Evolutionary conservation across 2,113 vertebrate genomes (phyloP).

Genomic region (Pluvianellus socialis): DNA sequence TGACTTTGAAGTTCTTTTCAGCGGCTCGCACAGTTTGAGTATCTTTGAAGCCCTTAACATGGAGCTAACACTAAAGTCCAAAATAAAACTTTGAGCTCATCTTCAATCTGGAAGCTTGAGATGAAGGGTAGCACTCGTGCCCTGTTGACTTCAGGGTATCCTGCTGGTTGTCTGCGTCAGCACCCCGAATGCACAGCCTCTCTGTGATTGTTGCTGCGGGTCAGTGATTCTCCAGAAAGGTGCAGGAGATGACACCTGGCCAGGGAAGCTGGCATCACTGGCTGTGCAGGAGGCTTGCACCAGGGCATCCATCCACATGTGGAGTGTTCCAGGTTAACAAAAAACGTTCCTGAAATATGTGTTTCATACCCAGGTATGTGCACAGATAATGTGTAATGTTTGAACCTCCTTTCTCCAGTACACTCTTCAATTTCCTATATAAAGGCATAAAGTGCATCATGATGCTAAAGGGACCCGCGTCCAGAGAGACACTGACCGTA

Average conservation of each 20-base stretch:
- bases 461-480: background rate
- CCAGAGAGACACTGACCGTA: background rate
- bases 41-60: background rate
- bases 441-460: background rate
- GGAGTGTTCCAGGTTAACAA: background rate
- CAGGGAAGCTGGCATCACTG: background rate
- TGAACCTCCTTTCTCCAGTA: background rate
- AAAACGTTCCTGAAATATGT: background rate
- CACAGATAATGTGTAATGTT: background rate
- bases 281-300: background rate
- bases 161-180: background rate
- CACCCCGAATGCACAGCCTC: background rate
- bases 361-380: background rate
- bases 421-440: background rate
- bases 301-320: background rate
- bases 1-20: background rate
- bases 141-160: background rate
- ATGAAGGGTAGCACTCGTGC: background rate
- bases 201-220: background rate
- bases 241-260: background rate
- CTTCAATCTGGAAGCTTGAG: background rate
- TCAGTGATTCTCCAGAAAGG: background rate
- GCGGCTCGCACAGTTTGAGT: background rate
- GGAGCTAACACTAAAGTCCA: accelerated
- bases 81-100: background rate